Evolutionary conservation across 2,888 invertebrate genomes (phyloP), one percentile per base, ranked within the genome.

Genomic region (Philonicus albiceps): DNA sequence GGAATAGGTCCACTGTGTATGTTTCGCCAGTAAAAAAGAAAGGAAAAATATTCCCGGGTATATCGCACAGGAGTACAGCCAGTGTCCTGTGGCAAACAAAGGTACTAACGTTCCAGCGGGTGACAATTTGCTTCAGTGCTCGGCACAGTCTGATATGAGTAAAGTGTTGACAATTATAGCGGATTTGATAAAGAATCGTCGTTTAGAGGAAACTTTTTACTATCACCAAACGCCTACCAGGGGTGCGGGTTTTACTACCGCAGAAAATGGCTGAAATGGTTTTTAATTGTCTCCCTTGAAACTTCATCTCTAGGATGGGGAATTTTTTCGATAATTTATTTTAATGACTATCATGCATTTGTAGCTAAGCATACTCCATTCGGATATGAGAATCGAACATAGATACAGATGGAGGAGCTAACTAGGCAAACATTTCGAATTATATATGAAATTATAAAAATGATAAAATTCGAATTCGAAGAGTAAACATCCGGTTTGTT

Each of bases 131-230:
- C 75, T 75, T 53, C 49, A 76, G 53, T 86, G 34, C 76, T 31
- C 43, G 13, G 53, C 74, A n/a, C 49, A 30, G 27, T 31, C 75
- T 75, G 86, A 86, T 86, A 86, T 86, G 86, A 86, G 75, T 86
- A 86, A 86, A 86, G 64, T 64, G 86, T 86, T 86, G 86, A 86
- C 86, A 86, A 86, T 86, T 86, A 86, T 76, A 64, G 75, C 75
- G 75, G 64, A 86, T 74, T 75, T 80, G 80, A 80, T 80, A 80
- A 80, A 80, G 80, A 80, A 80, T 49, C 27, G 53, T 53, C 80
- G 53, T 80, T 30, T 31, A 27, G 30, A 80, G 49, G 64, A 53
- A 80, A 53, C 80, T 80, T 80, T 80, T 80, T 80, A 2, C 80
- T 80, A 53, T 49, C 80, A 11, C 27, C 80, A 7, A 80, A 37